Conservation (phyloP, 2,888 invertebrate species). For the Eristalis pertinax region DNA sequence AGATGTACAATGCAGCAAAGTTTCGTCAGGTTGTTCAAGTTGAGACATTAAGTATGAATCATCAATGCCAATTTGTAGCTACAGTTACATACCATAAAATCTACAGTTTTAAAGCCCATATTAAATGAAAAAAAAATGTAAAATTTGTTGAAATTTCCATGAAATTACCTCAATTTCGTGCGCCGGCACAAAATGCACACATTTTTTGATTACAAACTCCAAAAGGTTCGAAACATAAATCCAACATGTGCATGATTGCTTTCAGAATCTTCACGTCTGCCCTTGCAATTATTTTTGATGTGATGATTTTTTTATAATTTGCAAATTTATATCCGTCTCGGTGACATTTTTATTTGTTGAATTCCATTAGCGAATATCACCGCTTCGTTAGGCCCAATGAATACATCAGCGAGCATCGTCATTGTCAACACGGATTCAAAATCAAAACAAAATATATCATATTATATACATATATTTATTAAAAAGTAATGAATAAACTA, state of each 20-base stretch:
- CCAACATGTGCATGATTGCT: conserved; percentile 30
- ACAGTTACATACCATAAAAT: no score
- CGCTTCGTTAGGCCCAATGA: conserved; percentile 70
- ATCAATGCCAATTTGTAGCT: no score
- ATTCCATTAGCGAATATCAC: conserved; percentile 67
- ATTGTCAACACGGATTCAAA: conserved; percentile 42
- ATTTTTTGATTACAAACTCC: conserved; percentile 30
- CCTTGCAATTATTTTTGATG: conserved; percentile 7
- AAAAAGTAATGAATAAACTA: conserved; percentile 37
- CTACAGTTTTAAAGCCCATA: no score
- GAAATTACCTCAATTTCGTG: no score
- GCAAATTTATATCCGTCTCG: conserved; percentile 48
- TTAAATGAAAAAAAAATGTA: no score
- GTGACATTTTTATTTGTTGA: conserved; percentile 47
- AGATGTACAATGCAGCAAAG: no score
- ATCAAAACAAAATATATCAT: conserved; percentile 37
- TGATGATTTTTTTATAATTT: background rate
- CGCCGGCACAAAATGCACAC: background rate
- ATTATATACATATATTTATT: conserved; percentile 18
- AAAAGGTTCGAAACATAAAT: conserved; percentile 7
- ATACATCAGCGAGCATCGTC: conserved; percentile 40
- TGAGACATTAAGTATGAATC: no score
- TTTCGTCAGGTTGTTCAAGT: no score
- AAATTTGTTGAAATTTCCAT: no score
- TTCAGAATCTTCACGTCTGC: conserved; percentile 36